These are phyloP conservation scores for Hofmannophila pseudospretella DNA, from an alignment of 2,888 invertebrate genomes.

Conservation along the genomic window DNA sequence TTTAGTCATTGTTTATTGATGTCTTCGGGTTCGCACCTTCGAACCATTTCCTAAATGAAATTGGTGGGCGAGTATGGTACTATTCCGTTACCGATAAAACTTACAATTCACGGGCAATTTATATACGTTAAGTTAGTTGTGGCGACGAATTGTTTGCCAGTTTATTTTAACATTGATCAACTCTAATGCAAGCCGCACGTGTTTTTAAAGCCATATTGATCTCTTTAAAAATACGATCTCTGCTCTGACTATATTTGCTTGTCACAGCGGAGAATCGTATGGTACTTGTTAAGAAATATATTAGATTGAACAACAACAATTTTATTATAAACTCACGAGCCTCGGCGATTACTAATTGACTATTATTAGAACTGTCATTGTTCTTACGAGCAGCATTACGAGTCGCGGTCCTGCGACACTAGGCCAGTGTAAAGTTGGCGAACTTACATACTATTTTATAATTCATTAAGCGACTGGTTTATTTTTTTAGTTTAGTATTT, in stretches of 20 bases:
- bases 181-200: slow-evolving; percentile 46
- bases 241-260: slow-evolving; percentile 24
- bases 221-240: slow-evolving; percentile 54
- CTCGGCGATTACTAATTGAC: slow-evolving; percentile 53
- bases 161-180: slow-evolving; percentile 45
- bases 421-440: slow-evolving; percentile 75
- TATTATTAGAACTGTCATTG: slow-evolving; percentile 48
- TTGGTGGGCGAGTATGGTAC: slow-evolving; percentile 33
- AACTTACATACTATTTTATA: slow-evolving; percentile 66
- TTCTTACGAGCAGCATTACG: slow-evolving; percentile 39
- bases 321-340: slow-evolving; percentile 49
- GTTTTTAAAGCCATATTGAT: slow-evolving; percentile 66
- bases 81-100: slow-evolving; percentile 43
- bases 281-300: slow-evolving; percentile 61
- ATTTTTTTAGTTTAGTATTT: slow-evolving; percentile 64
- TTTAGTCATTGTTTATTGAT: slow-evolving; percentile 11
- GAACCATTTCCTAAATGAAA: background rate
- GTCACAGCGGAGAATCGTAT: slow-evolving; percentile 39
- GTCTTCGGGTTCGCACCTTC: slow-evolving; percentile 4
- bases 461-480: slow-evolving; percentile 75
- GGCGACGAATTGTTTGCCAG: slow-evolving; percentile 44
- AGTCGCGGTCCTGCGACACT: slow-evolving; percentile 28
- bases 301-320: slow-evolving; percentile 53
- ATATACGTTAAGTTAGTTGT: slow-evolving; percentile 45
- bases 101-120: slow-evolving; percentile 30